phyloP scores from a whole-genome alignment of 2,888 invertebrate species.

The Notodromas monacha region DNA sequence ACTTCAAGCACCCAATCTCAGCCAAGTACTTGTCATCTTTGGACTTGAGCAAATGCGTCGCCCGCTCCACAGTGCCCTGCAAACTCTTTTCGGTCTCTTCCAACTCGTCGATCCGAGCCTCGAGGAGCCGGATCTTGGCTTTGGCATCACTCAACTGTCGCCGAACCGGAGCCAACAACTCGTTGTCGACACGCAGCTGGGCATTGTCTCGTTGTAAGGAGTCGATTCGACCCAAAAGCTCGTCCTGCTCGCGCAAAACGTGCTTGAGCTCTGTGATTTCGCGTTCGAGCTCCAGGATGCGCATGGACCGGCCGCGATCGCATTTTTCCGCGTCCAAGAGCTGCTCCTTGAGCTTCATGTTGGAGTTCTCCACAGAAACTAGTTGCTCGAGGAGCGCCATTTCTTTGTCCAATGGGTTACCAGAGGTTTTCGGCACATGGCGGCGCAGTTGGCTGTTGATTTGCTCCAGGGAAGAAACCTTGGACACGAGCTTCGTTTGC shows the following conservation, averaged over 20 bases:
- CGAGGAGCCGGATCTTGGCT: slow-evolving; percentile 5
- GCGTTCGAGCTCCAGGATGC: slow-evolving; percentile 6
- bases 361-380: slow-evolving; percentile 5
- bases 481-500: not conserved
- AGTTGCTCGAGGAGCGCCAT: slow-evolving; percentile 5
- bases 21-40: no score
- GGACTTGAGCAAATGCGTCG: slow-evolving; percentile 2
- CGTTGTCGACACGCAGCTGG: slow-evolving; percentile 2
- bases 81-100: slow-evolving; percentile 9
- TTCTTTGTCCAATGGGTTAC: slow-evolving; percentile 8
- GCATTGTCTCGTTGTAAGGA: slow-evolving; percentile 13
- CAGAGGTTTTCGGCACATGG: slow-evolving; percentile 7
- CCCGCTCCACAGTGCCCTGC: slow-evolving; percentile 10
- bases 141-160: not conserved
- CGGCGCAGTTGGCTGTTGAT: slow-evolving; percentile 5
- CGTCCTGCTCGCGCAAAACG: slow-evolving; percentile 11
- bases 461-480: not conserved
- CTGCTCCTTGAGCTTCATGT: slow-evolving; percentile 7
- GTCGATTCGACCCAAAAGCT: slow-evolving; percentile 10
- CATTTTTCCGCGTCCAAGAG: slow-evolving; percentile 1
- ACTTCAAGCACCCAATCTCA: no score
- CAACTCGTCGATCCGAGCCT: slow-evolving; percentile 8
- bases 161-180: slow-evolving; percentile 1
- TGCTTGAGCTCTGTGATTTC: not conserved
- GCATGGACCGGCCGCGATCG: slow-evolving; percentile 6